Evolutionary conservation across 2,113 vertebrate species (phyloP).

Genomic region (Patagioenas fasciata): DNA sequence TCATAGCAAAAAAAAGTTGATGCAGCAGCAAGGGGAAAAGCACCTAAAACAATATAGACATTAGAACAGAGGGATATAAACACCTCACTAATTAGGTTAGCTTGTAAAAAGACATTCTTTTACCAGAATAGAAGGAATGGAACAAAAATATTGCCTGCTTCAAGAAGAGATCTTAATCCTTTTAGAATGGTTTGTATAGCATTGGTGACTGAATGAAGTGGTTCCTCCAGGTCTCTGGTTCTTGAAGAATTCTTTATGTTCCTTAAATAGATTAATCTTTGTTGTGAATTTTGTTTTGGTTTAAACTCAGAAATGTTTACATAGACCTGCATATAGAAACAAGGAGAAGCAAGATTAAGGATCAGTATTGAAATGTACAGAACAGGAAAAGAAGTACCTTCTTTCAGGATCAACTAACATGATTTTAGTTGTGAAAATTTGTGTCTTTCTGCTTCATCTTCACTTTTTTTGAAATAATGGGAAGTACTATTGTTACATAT

Average conservation of each 20-base stretch:
- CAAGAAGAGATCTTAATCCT: background rate
- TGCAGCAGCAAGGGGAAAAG: background rate
- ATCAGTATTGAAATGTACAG: background rate
- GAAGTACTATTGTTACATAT: background rate
- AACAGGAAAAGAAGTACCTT: background rate
- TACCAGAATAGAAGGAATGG: background rate
- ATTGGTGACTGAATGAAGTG: background rate
- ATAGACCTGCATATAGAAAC: background rate
- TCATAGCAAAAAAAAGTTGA: background rate
- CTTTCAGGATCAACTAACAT: background rate
- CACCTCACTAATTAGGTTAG: background rate
- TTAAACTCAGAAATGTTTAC: background rate
- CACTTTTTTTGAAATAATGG: background rate
- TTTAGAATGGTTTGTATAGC: background rate
- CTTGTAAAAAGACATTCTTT: background rate
- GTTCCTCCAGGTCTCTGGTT: background rate
- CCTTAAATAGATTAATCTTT: background rate
- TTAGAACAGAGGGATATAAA: background rate
- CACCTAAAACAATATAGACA: background rate
- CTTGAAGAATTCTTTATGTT: background rate
- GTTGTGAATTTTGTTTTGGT: background rate
- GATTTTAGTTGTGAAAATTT: background rate
- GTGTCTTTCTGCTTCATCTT: background rate
- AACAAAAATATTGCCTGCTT: background rate
- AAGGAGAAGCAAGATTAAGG: background rate